phyloP scores from a whole-genome alignment of 2,797 vertebrate genomes.

The Muscicapa comitata region DNA sequence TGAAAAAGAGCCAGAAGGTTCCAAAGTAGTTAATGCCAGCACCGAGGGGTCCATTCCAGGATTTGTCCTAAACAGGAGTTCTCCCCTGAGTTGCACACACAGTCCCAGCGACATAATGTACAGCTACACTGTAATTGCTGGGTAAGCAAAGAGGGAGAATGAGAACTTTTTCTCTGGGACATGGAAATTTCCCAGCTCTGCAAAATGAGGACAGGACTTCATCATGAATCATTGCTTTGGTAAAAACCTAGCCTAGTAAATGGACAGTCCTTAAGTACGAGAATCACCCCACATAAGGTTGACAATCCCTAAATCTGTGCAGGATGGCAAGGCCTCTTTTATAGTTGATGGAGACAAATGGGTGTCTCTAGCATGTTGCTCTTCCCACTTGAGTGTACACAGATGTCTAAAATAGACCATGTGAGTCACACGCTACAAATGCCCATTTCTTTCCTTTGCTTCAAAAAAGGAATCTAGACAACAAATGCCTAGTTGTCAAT shows the following conservation, averaged over 20 bases:
- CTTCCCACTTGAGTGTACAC: slow-evolving; percentile 25
- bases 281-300: not conserved
- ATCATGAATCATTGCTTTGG: not conserved
- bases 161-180: not conserved
- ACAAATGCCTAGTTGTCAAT: slow-evolving; percentile 29
- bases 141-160: not conserved
- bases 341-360: not conserved
- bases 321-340: not conserved
- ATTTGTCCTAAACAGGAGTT: not conserved
- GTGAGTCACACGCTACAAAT: slow-evolving; percentile 37
- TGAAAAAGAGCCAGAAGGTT: not conserved
- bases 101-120: not conserved
- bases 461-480: slow-evolving; percentile 25
- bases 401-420: slow-evolving; percentile 45
- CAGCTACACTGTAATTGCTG: not conserved
- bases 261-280: not conserved
- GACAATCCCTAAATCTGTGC: not conserved
- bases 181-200: slow-evolving; percentile 14
- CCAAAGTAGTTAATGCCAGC: not conserved
- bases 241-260: not conserved
- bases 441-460: not conserved
- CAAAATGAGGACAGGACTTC: not conserved
- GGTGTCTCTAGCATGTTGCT: not conserved
- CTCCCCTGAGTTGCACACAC: not conserved
- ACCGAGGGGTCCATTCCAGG: not conserved